Percentiles rank a stretch among this genome's conserved stretches.
These are phyloP conservation scores for Sarotherodon lohbergeri DNA, from an alignment of 2,113 vertebrate species.

Conservation along the genomic window DNA sequence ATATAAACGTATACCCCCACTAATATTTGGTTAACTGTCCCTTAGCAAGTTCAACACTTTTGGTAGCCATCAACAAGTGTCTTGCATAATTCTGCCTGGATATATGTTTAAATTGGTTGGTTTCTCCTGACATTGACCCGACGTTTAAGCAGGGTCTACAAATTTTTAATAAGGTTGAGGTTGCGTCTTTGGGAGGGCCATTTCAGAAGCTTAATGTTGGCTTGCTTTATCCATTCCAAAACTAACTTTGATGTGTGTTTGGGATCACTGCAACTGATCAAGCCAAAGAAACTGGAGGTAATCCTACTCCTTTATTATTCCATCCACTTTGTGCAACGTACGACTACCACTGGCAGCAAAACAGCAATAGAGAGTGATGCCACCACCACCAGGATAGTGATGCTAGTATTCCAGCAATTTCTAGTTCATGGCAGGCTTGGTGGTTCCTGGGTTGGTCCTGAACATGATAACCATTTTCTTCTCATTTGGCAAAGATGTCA, in stretches of 20 bases:
- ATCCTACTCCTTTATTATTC: not conserved
- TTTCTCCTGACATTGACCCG: not conserved
- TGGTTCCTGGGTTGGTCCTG: not conserved
- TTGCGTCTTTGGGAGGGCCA: not conserved
- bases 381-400: not conserved
- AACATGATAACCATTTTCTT: not conserved
- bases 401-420: not conserved
- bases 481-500: not conserved
- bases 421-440: not conserved
- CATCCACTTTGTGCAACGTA: not conserved
- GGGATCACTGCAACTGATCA: not conserved
- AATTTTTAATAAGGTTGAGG: not conserved
- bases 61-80: not conserved
- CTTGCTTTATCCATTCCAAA: not conserved
- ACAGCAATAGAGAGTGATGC: not conserved
- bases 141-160: not conserved
- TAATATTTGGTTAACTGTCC: not conserved
- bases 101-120: not conserved
- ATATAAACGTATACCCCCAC: not conserved
- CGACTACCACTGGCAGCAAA: not conserved
- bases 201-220: not conserved
- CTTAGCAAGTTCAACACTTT: not conserved
- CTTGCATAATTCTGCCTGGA: not conserved
- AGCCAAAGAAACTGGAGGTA: not conserved
- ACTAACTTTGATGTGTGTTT: not conserved